Conservation (phyloP, 1,140 invertebrate genomes). For the Paralvinella palmiformis region DNA sequence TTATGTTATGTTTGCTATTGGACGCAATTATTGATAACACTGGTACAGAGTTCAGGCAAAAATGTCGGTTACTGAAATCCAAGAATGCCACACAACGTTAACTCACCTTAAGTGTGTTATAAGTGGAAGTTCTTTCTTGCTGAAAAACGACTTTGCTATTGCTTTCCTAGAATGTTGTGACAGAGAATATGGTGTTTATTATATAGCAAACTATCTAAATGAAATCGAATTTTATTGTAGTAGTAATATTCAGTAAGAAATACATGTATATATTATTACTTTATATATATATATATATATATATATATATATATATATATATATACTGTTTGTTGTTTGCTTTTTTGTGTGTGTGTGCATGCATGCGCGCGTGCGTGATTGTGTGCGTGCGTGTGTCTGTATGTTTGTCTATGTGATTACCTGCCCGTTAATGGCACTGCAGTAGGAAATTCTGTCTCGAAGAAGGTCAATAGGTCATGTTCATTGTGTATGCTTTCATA, state of each 20-base stretch:
- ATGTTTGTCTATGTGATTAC: constrained; percentile 48
- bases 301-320: no score
- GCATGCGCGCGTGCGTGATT: no score
- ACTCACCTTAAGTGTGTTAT: constrained; percentile 16
- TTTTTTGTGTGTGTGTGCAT: no score
- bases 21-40: not conserved
- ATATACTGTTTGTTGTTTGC: no score
- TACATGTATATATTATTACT: no score
- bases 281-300: no score
- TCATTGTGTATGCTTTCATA: constrained; percentile 66
- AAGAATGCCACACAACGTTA: not conserved
- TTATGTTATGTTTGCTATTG: no score
- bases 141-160: constrained; percentile 69
- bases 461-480: constrained; percentile 72
- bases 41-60: not conserved
- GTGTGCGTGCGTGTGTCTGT: no score
- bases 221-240: no score
- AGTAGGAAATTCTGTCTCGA: constrained; percentile 76
- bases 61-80: no score
- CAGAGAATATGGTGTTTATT: not conserved
- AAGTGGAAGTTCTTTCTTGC: constrained; percentile 40
- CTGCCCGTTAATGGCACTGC: constrained; percentile 76
- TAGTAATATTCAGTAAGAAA: no score
- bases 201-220: not conserved
- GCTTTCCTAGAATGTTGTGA: constrained; percentile 40